phyloP scores from a whole-genome alignment of 2,113 vertebrate species.

The Crocuta crocuta region DNA sequence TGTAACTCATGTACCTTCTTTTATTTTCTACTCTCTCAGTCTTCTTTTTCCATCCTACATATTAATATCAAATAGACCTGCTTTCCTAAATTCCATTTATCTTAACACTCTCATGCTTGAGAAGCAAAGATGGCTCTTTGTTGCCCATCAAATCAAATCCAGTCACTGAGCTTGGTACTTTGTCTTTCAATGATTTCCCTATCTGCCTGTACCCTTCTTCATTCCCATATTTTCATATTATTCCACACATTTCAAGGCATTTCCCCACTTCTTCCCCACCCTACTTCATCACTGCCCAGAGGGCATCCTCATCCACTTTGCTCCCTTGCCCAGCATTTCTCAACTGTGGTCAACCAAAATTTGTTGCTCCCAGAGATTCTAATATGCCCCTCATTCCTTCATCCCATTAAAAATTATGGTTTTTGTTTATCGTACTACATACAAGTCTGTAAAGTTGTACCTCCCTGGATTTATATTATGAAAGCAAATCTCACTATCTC shows the following conservation, averaged over 20 bases:
- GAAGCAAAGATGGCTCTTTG: neutral
- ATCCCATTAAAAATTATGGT: neutral
- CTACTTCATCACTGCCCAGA: neutral
- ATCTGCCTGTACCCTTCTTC: rapidly evolving
- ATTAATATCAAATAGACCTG: neutral
- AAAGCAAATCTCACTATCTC: neutral
- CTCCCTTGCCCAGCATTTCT: neutral
- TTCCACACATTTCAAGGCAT: neutral
- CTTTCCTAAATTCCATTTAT: neutral
- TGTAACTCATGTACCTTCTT: neutral
- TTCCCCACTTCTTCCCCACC: neutral
- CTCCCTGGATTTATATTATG: constrained; percentile 24
- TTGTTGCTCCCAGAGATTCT: neutral
- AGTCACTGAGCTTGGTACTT: neutral
- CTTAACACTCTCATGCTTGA: neutral
- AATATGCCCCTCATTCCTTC: neutral
- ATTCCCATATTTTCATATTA: neutral
- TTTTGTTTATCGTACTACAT: neutral
- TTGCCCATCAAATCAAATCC: neutral
- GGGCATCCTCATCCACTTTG: too few species aligned
- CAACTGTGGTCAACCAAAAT: neutral
- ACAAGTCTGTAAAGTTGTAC: neutral
- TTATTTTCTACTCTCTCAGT: neutral
- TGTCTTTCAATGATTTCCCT: neutral
- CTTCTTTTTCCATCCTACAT: neutral